Conservation (phyloP, 1,140 invertebrate genomes). For the Rhagoletis zephyria region DNA sequence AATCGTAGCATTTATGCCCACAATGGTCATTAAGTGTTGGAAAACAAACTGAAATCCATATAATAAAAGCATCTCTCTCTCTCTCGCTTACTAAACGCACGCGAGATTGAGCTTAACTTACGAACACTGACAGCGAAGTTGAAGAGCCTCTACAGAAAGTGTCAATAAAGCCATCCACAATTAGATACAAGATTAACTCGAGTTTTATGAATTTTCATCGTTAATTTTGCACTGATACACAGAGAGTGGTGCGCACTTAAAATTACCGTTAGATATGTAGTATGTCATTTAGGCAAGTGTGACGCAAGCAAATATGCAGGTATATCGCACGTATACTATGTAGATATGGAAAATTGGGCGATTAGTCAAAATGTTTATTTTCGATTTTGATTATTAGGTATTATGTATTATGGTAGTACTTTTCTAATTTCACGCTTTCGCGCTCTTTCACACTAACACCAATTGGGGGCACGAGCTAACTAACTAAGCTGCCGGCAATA, state of each 20-base stretch:
- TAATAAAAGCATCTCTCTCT: background rate
- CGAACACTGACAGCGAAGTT: background rate
- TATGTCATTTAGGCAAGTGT: background rate
- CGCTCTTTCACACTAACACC: background rate
- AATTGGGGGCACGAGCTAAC: background rate
- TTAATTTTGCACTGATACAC: background rate
- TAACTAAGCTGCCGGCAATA: background rate
- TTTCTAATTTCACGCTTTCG: conserved; percentile 9
- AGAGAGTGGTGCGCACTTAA: background rate
- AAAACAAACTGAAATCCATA: background rate
- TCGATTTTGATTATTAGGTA: background rate
- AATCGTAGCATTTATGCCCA: background rate
- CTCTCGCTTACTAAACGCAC: background rate
- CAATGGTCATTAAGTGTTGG: background rate
- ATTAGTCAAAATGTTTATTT: background rate
- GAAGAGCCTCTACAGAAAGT: background rate
- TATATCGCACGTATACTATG: background rate
- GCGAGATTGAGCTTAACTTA: conserved; percentile 2
- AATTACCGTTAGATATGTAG: conserved; percentile 11
- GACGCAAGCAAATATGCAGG: background rate
- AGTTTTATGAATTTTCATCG: background rate
- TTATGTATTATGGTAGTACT: background rate
- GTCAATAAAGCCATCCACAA: conserved; percentile 39
- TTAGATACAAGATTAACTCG: background rate
- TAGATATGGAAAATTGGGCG: background rate